These are phyloP conservation scores for Meteorus colon DNA, from an alignment of 2,888 invertebrate species.

Conservation along the genomic window DNA sequence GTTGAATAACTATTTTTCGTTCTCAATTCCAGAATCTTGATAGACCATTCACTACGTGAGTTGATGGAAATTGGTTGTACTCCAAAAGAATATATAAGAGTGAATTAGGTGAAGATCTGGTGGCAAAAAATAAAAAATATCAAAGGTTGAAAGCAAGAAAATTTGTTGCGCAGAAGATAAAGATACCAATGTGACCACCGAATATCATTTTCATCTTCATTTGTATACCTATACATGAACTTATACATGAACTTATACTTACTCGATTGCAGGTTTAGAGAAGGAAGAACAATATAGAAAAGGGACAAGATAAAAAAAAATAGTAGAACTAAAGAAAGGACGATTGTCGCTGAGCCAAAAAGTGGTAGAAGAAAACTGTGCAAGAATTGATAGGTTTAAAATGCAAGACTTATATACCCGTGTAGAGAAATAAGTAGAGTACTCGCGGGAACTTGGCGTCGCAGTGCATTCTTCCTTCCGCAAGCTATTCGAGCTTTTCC, in stretches of 20 bases:
- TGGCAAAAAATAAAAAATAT: background rate
- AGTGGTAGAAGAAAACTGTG: constrained; percentile 6
- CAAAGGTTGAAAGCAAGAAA: background rate
- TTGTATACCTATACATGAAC: background rate
- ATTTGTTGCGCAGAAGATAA: background rate
- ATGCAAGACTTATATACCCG: constrained; percentile 36
- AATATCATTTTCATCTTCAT: constrained; percentile 6
- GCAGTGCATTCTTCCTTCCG: constrained; percentile 17
- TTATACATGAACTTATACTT: background rate
- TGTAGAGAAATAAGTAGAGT: constrained; percentile 35
- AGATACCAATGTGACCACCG: background rate
- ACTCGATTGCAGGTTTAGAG: background rate
- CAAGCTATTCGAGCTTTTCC: background rate
- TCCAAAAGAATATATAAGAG: background rate
- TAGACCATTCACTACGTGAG: background rate
- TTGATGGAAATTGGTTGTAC: constrained; percentile 10
- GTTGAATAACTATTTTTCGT: background rate
- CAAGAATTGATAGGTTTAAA: constrained; percentile 40
- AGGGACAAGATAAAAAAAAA: background rate
- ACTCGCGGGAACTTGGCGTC: constrained; percentile 21
- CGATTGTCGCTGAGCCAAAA: constrained; percentile 29
- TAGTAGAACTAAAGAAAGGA: background rate
- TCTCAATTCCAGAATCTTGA: background rate
- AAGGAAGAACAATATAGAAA: background rate
- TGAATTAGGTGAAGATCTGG: background rate